Evolutionary conservation across 2,888 invertebrate species (phyloP).

Genomic region (Ophion ellenae): DNA sequence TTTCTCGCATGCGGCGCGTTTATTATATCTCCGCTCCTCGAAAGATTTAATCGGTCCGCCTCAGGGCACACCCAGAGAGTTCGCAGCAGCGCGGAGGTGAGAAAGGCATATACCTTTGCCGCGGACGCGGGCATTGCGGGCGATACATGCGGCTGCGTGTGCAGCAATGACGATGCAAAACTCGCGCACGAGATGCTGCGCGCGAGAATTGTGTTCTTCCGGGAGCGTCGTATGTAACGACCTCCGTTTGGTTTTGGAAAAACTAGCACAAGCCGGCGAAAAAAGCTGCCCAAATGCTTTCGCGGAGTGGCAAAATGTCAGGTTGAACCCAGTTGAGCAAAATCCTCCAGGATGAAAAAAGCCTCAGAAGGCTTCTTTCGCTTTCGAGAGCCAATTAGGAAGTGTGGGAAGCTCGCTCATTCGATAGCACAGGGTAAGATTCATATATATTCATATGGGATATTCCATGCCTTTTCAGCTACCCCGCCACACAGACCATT

Average conservation of each 20-base stretch:
- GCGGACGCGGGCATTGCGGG: not conserved
- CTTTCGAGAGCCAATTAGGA: too few relatives aligned
- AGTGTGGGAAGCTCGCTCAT: too few relatives aligned
- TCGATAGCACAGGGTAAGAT: too few relatives aligned
- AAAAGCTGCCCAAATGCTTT: not conserved
- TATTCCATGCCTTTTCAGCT: too few relatives aligned
- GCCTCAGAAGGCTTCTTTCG: too few relatives aligned
- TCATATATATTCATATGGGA: too few relatives aligned
- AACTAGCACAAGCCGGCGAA: not conserved
- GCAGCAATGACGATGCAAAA: conserved; percentile 54
- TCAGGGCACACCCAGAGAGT: conserved; percentile 63
- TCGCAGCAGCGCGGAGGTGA: conserved; percentile 48
- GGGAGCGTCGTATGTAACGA: conserved; percentile 42
- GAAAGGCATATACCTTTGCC: conserved; percentile 48
- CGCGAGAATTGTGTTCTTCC: conserved; percentile 43
- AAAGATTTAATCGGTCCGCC: conserved; percentile 58
- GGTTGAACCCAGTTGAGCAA: not conserved
- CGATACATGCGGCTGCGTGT: conserved; percentile 17
- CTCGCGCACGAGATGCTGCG: conserved; percentile 39
- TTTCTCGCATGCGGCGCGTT: conserved; percentile 25
- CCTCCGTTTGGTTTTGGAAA: conserved; percentile 9
- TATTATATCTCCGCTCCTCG: conserved; percentile 34
- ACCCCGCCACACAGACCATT: too few relatives aligned
- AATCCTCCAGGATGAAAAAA: too few relatives aligned
- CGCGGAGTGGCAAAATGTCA: not conserved